Base-by-base conservation (phyloP, 2,113 vertebrate species). In the Pachypanchax playfairii region DNA sequence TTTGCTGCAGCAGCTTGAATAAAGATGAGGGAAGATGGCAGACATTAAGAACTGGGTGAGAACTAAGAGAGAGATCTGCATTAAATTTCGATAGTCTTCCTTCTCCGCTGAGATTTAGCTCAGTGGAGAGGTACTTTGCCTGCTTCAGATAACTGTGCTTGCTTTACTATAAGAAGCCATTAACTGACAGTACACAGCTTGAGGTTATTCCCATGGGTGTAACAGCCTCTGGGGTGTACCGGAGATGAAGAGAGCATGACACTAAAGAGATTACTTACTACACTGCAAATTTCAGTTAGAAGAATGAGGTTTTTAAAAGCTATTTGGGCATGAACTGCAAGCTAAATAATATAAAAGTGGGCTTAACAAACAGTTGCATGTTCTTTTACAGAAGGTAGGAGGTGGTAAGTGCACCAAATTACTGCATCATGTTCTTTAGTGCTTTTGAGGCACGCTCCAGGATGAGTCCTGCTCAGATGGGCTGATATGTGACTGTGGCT, bases 241-340 rank as follows among this genome's bases (percentile, higher is more conserved):
- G 41, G 69, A 80, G 82, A 82, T 66, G 85, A 85, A 83, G 73
- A 17, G 56, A 74, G 63, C 68, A 57, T 46, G 70, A 79, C 74
- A 55, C 64, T 76, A 50, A 80, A 83, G 79, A 87, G 73, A 79
- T 81, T 80, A 84, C 57, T 73, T 82, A 20, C 50, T 73, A 79
- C 71, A 73, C 25, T 42, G 77, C 49, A 67, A 77, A 58, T 66
- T 57, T 58, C 26, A 63, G 67, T 73, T 72, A 68, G 65, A 82
- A 82, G 64, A 85, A 79, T 63, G 15, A 22, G 49, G 60, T 77
- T 77, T 75, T 72, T 20, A 67, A 20, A 60, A 43, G 67, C 67
- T 64, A 77, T 47, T 69, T 49, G 76, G 54, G 58, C 61, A 65
- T 52, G 57, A 39, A 59, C 17, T 65, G 42, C 63, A 56, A 59